Evolutionary conservation across 2,888 invertebrate genomes (phyloP), one percentile per base, ranked within the genome.

Genomic region (Deilephila porcellus): DNA sequence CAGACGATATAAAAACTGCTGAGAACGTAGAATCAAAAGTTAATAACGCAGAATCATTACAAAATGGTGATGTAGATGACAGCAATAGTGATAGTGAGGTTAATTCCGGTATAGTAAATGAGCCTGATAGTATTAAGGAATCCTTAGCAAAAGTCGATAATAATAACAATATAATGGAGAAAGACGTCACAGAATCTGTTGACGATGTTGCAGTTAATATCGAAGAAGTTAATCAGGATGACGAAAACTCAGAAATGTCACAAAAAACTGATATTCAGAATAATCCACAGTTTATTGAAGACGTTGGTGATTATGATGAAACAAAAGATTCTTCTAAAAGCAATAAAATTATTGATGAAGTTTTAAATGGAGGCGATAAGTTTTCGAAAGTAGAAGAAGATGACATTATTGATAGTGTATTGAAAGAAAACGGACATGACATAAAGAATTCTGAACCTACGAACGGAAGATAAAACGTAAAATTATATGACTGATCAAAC

Each of bases 351-450:
- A 75, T 86, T 14, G 77, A 84, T 19, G 80, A 86, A 71, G 74
- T 84, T 25, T 74, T 85, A 67, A 78, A 79, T 34, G 74, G 77
- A 29, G 78, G 76, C 37, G 77, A 81, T 71, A 79, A 74, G 70
- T 74, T 72, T 19, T 70, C 80, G 45, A 72, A 80, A 14, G 78
- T 76, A 53, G 78, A 74, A 45, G 84, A 85, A 32, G 84, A 84
- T 72, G 83, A 83, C 67, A 76, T 83, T 20, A 67, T 83, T 29
- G 83, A 87, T 72, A 84, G 83, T 80, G 86, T 88, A 74, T 76
- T 88, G 74, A 86, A 84, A 80, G 86, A 60, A 60, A 71, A 81
- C 6, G 83, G 82, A 73, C 80, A 82, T 63, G 81, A 77, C 76
- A 73, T 82, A 73, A 81, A 81, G 71, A 82, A 73, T 78, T 79